phyloP scores from a whole-genome alignment of 2,888 invertebrate genomes.

The Baronia brevicornis region DNA sequence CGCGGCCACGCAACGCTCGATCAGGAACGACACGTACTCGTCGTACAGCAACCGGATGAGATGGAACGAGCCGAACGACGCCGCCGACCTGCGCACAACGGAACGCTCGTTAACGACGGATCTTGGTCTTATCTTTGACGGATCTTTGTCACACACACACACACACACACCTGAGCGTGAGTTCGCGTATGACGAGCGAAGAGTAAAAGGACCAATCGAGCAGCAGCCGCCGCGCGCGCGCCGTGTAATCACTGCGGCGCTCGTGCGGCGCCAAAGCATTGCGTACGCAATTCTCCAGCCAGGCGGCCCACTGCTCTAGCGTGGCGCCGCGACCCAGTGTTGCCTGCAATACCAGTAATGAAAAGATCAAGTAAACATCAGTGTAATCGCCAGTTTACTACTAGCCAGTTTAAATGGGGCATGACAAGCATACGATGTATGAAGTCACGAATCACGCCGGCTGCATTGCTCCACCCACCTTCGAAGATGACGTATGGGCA shows the following conservation, averaged over 20 bases:
- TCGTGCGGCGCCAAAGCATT: constrained; percentile 92
- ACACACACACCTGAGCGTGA: constrained; percentile 80
- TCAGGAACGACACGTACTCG: constrained; percentile 99
- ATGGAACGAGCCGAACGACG: constrained; percentile 99
- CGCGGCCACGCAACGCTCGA: constrained; percentile 96
- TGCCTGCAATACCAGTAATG: constrained; percentile 66
- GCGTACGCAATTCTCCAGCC: constrained; percentile 96
- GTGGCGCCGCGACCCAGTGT: constrained; percentile 94
- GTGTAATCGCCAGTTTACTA: too few species aligned
- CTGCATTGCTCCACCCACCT: too few species aligned
- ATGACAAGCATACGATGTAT: too few species aligned
- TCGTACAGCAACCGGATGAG: constrained; percentile 97
- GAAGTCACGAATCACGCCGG: too few species aligned
- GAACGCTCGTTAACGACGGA: background rate
- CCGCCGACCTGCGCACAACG: constrained; percentile 81
- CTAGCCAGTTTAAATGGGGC: too few species aligned
- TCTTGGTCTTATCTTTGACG: too few species aligned
- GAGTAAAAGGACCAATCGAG: constrained; percentile 99
- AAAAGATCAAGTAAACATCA: too few species aligned
- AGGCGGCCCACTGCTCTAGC: constrained; percentile 97
- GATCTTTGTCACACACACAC: too few species aligned
- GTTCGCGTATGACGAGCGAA: constrained; percentile 97
- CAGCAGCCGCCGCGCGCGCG: constrained; percentile 89
- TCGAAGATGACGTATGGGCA: too few species aligned
- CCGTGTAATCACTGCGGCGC: constrained; percentile 86